Conservation (phyloP, 2,888 invertebrate genomes). For the Eumerus sabulonum region DNA sequence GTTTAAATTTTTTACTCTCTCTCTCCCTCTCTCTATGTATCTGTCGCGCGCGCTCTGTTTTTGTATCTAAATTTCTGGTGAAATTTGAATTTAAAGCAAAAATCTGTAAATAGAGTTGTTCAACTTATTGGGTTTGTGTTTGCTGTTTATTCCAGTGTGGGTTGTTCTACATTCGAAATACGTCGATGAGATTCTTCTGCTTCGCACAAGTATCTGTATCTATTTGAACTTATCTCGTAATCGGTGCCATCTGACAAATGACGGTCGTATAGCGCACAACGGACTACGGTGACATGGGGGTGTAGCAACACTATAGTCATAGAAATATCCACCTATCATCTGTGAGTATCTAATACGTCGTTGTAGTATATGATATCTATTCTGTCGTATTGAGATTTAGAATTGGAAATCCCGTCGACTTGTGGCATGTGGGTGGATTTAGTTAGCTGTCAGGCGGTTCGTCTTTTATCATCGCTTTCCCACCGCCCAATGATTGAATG, state of each 20-base stretch:
- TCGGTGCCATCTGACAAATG: constrained; percentile 23
- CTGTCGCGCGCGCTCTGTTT: no score
- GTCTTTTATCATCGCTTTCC: constrained; percentile 50
- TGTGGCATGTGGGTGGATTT: constrained; percentile 47
- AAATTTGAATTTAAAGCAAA: constrained; percentile 33
- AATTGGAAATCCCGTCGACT: constrained; percentile 12
- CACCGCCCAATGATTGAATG: constrained; percentile 51
- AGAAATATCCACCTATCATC: constrained; percentile 52
- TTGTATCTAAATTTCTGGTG: constrained; percentile 35
- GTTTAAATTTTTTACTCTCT: no score
- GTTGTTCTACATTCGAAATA: neutral
- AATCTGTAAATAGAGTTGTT: constrained; percentile 35
- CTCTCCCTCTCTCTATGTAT: no score
- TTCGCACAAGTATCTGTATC: neutral
- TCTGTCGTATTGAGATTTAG: constrained; percentile 42
- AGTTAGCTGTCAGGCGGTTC: constrained; percentile 47
- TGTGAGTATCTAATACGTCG: constrained; percentile 30
- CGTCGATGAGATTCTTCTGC: neutral
- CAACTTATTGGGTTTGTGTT: neutral
- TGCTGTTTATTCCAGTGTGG: neutral
- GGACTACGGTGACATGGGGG: neutral
- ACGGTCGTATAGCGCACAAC: neutral
- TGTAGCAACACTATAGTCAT: constrained; percentile 1
- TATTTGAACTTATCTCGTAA: constrained; percentile 10
- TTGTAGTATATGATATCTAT: constrained; percentile 32